Evolutionary conservation across 2,113 vertebrate species (phyloP).

Genomic region (Menura novaehollandiae): DNA sequence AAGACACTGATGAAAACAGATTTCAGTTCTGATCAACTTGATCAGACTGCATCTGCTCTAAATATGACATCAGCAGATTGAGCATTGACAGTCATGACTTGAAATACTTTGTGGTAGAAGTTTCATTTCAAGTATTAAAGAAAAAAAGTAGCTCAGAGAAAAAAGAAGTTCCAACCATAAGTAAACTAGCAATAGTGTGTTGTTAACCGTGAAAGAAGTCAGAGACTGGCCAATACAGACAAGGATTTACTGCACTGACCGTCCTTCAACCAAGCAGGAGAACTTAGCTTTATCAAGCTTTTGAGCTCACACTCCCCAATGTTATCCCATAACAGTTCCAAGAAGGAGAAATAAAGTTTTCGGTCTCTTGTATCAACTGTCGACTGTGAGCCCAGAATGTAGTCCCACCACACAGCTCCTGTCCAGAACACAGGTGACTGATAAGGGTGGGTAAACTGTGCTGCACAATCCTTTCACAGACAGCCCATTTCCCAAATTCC

Average conservation of each 20-base stretch:
- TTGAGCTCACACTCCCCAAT: neutral
- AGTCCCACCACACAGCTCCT: neutral
- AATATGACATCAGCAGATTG: neutral
- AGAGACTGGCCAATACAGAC: neutral
- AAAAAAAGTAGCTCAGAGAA: neutral
- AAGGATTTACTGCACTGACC: neutral
- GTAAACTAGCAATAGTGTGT: neutral
- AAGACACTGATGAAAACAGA: neutral
- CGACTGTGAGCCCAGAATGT: neutral
- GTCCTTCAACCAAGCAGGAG: neutral
- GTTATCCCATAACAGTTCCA: neutral
- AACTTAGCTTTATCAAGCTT: neutral
- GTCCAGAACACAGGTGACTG: neutral
- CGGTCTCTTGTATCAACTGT: neutral
- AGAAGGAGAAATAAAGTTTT: neutral
- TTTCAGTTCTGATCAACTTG: neutral
- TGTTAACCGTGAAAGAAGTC: neutral
- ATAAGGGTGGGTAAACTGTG: neutral
- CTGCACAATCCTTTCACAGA: neutral
- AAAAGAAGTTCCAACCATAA: neutral
- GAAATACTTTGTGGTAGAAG: neutral
- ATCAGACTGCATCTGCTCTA: neutral
- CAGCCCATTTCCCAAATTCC: neutral
- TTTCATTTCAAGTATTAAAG: neutral
- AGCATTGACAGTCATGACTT: neutral